phyloP scores from a whole-genome alignment of 1,140 invertebrate genomes.

The Cotesia glomerata region DNA sequence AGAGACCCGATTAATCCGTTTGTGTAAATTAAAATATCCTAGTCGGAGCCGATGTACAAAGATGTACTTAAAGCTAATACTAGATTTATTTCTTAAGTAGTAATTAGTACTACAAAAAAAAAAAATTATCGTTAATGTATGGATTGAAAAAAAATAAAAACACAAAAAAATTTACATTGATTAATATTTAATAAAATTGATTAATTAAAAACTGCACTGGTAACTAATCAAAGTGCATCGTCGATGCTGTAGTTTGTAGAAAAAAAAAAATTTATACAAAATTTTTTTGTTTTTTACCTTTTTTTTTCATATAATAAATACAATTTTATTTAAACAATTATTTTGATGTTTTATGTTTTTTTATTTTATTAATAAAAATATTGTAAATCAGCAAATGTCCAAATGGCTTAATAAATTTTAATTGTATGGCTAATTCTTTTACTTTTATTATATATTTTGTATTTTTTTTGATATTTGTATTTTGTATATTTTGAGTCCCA shows the following conservation, averaged over 20 bases:
- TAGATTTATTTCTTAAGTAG: conserved; percentile 27
- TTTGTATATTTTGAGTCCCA: too few relatives aligned
- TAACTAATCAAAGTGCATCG: conserved; percentile 18
- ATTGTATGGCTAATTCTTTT: too few relatives aligned
- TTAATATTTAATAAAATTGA: conserved; percentile 4
- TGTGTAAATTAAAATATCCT: conserved; percentile 36
- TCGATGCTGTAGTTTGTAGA: not conserved
- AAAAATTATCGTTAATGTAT: not conserved
- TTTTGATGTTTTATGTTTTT: too few relatives aligned
- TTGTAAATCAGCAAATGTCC: too few relatives aligned
- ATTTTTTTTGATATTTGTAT: too few relatives aligned
- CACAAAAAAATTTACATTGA: not conserved
- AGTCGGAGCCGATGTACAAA: conserved; percentile 38
- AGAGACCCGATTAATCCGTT: conserved; percentile 25
- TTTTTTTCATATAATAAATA: not conserved
- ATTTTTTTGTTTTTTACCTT: not conserved
- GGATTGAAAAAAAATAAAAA: not conserved
- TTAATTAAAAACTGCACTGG: conserved; percentile 19
- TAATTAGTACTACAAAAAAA: conserved; percentile 13
- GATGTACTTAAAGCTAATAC: conserved; percentile 35
- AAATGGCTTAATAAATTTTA: too few relatives aligned
- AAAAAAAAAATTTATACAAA: not conserved
- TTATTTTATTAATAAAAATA: too few relatives aligned
- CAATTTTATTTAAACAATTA: not conserved
- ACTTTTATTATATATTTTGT: too few relatives aligned